Conservation (phyloP, 2,888 invertebrate genomes). For the Cerastis leucographa region DNA sequence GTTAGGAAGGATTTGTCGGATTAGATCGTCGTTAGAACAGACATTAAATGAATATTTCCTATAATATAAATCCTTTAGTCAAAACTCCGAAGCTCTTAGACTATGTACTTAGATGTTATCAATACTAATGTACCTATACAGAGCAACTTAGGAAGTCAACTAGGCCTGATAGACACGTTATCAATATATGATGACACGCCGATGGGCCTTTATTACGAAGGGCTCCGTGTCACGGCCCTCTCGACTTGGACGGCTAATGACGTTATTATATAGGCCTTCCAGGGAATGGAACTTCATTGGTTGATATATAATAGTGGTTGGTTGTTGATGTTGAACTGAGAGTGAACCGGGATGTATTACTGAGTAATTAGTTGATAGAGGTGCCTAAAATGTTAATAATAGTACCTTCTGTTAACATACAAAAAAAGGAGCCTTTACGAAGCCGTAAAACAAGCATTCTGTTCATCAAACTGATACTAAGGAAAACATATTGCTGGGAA, state of each 20-base stretch:
- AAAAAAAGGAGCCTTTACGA: too few species aligned
- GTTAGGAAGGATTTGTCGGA: too few species aligned
- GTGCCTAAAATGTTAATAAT: not conserved
- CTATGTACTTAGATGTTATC: constrained; percentile 1
- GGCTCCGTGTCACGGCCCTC: constrained; percentile 44
- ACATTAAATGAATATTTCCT: too few species aligned
- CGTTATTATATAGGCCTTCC: constrained; percentile 45
- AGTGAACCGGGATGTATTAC: not conserved
- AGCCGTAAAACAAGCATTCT: too few species aligned
- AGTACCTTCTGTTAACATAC: too few species aligned
- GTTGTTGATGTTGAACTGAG: constrained; percentile 1
- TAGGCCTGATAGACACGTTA: constrained; percentile 40
- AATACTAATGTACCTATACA: constrained; percentile 16
- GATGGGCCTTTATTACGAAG: constrained; percentile 51
- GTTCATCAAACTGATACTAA: too few species aligned
- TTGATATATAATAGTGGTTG: not conserved
- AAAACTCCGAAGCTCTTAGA: not conserved
- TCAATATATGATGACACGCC: constrained; percentile 54
- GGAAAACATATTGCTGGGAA: too few species aligned
- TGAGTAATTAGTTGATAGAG: not conserved
- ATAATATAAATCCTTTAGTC: not conserved
- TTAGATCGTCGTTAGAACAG: too few species aligned
- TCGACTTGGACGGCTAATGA: constrained; percentile 53
- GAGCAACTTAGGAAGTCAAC: constrained; percentile 41
- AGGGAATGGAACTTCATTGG: constrained; percentile 38